Conservation (phyloP, 2,113 vertebrate genomes). For the Orthochromis indermauri region DNA sequence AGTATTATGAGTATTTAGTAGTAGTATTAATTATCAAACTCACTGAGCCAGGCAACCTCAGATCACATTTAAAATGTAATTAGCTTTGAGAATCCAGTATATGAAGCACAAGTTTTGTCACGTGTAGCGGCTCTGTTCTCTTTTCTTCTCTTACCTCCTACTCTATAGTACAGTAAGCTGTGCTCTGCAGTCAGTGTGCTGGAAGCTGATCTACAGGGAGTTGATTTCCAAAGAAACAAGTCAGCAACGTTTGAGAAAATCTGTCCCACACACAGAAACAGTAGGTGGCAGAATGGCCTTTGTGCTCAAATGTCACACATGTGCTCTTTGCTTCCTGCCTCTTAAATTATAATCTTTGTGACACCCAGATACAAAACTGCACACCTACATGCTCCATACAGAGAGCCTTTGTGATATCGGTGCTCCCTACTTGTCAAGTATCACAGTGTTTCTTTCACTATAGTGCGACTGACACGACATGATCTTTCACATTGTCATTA, state of each 20-base stretch:
- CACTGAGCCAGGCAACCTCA: not conserved
- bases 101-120: not conserved
- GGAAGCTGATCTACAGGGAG: not conserved
- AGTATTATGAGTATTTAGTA: not conserved
- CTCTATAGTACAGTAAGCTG: not conserved
- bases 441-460: not conserved
- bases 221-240: conserved; percentile 11
- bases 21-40: not conserved
- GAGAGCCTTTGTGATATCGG: not conserved
- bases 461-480: not conserved
- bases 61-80: not conserved
- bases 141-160: not conserved
- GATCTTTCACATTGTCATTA: not conserved
- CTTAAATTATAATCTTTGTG: conserved; percentile 27
- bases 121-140: not conserved
- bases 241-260: not conserved
- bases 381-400: conserved; percentile 12
- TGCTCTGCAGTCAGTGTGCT: not conserved
- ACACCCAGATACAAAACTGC: not conserved
- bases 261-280: not conserved
- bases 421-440: not conserved
- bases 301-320: conserved; percentile 35
- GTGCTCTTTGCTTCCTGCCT: not conserved
- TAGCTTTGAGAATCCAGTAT: not conserved
- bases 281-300: conserved; percentile 25